phyloP scores from a whole-genome alignment of 2,797 vertebrate genomes.

The Coracias cyanogaster region DNA sequence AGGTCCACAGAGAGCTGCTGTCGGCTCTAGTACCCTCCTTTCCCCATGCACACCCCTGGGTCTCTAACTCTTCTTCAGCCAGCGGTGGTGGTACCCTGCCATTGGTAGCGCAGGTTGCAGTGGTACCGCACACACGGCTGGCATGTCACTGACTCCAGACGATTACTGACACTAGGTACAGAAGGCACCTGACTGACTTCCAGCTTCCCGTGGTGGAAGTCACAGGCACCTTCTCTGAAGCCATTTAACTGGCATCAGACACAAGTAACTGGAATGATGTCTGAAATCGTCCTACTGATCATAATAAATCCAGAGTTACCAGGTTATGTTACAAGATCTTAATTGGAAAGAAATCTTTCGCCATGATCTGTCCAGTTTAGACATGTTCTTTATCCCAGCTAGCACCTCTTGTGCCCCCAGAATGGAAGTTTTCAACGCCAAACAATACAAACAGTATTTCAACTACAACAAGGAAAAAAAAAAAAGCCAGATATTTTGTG shows the following conservation, averaged over 20 bases:
- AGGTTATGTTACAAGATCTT: rapidly evolving
- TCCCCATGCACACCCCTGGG: rapidly evolving
- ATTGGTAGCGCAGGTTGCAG: background rate
- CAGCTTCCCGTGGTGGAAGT: background rate
- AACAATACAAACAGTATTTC: background rate
- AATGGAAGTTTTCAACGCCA: background rate
- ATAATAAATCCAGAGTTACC: background rate
- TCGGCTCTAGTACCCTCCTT: background rate
- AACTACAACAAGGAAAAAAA: background rate
- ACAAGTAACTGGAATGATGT: background rate
- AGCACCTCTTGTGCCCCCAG: background rate
- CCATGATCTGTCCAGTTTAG: background rate
- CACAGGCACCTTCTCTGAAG: background rate
- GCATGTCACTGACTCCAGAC: rapidly evolving
- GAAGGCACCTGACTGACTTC: background rate
- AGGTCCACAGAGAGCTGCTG: rapidly evolving
- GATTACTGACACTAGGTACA: too few relatives aligned
- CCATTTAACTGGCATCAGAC: background rate
- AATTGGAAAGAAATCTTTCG: background rate
- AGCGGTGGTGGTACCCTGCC: rapidly evolving
- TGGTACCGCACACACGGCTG: rapidly evolving
- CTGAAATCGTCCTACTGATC: background rate
- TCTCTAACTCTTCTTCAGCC: rapidly evolving
- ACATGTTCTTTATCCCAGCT: background rate
- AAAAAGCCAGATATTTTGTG: background rate